Base-by-base conservation (phyloP, 2,113 vertebrate genomes). In the Plectropomus leopardus region DNA sequence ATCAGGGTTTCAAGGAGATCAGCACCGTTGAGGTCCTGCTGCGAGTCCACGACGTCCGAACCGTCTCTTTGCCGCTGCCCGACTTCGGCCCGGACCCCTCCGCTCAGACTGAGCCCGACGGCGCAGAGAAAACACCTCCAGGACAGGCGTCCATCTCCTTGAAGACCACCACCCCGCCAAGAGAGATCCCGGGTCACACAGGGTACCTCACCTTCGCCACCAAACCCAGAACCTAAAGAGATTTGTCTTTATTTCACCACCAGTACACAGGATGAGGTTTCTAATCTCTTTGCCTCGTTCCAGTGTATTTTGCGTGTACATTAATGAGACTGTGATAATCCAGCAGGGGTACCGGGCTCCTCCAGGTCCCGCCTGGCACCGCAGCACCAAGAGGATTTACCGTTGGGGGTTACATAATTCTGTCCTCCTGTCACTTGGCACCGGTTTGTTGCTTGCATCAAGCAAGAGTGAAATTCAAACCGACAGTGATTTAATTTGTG, bases 181-280 rank as follows among this genome's bases (percentile, higher is more conserved):
- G 95, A 83, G 97, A 98, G 81, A 94, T 97, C 9, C 96, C 97
- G 0, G 98, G 97, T 44, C 98, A 99, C 94, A 99, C 98, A 0
- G 98, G 98, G 2, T 99, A 99, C 94, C 95, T 99, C 80, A 99
- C 97, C 74, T 99, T 99, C 10, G 98, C 98, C 68, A 97, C 97
- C 83, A 99, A 98, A 93, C 96, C 94, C 24, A 95, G 97, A 7
- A 93, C 92, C 80, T 98, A 95, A 90, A 3, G 24, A 0, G 30
- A 1, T 58, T 58, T 8, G 16, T 15, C 17, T 61, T n/a, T 7
- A 17, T 34, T 26, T 67, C 63, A 14, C 7, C 63, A 9, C 1
- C 11, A 23, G 47, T 16, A 34, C 50, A 30, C 0, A 7, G 50
- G 48, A 23, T 17, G 2, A 5, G 15, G 53, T 69, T 70, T 40